Percentiles rank a stretch among this genome's conserved stretches.
Conservation (phyloP, 2,888 invertebrate species). For the Euproctis similis region DNA sequence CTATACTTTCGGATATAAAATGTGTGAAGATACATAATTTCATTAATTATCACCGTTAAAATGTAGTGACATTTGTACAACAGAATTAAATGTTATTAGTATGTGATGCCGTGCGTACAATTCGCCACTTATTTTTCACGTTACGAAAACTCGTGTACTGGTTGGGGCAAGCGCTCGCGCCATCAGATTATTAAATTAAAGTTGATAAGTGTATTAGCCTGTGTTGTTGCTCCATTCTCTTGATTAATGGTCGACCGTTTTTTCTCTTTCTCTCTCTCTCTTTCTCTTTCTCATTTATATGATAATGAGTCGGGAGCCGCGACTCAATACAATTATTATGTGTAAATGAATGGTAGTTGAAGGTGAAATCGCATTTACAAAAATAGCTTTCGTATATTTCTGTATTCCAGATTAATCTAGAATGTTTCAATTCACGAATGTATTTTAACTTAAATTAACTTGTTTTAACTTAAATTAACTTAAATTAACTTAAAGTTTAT, state of each 20-base stretch:
- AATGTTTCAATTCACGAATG: too few relatives aligned
- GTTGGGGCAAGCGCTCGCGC: constrained; percentile 47
- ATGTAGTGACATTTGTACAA: too few relatives aligned
- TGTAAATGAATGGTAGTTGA: constrained; percentile 55
- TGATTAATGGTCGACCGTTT: constrained; percentile 66
- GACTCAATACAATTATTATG: constrained; percentile 63
- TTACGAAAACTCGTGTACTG: constrained; percentile 53
- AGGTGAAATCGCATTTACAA: constrained; percentile 49
- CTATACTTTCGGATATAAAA: too few relatives aligned
- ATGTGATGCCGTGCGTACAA: constrained; percentile 57
- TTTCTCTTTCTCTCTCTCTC: too few relatives aligned
- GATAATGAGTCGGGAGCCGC: constrained; percentile 65
- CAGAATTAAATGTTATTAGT: constrained; percentile 66
- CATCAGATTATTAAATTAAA: constrained; percentile 69
- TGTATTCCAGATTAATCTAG: too few relatives aligned
- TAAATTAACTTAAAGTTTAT: too few relatives aligned
- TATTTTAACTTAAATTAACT: too few relatives aligned
- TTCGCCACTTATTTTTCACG: constrained; percentile 64
- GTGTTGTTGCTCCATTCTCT: constrained; percentile 68
- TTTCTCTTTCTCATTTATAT: constrained; percentile 68
- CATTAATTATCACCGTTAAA: too few relatives aligned
- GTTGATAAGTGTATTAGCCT: constrained; percentile 74
- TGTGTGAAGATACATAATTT: too few relatives aligned
- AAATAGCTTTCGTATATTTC: constrained; percentile 19
- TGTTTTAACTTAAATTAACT: constrained; percentile 52